Evolutionary conservation across 2,797 vertebrate genomes (phyloP).

Genomic region (Arvicola amphibius): DNA sequence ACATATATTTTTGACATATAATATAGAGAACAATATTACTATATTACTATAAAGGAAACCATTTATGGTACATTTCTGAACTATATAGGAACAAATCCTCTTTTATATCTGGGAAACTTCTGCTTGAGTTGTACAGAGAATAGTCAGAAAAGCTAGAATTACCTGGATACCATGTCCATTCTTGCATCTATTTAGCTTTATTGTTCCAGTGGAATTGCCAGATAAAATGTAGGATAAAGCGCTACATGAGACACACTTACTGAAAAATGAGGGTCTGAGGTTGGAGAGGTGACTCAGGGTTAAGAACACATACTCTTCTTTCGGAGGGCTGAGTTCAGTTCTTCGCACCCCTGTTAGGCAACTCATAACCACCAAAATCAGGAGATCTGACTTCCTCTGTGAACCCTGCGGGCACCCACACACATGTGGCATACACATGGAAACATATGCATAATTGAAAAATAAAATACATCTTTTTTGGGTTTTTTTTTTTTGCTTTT

Average conservation of each 20-base stretch:
- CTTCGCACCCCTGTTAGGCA: background rate
- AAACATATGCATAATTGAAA: background rate
- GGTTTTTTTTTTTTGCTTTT: too few relatives aligned
- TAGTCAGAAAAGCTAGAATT: constrained; percentile 40
- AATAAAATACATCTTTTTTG: background rate
- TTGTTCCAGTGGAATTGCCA: background rate
- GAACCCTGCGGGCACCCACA: background rate
- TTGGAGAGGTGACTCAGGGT: background rate
- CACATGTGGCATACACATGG: background rate
- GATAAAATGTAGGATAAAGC: constrained; percentile 17
- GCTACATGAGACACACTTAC: background rate
- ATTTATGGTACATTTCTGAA: constrained; percentile 8
- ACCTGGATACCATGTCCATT: background rate
- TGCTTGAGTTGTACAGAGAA: background rate
- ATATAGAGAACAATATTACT: constrained; percentile 24
- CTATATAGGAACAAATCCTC: constrained; percentile 26
- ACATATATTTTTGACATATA: background rate
- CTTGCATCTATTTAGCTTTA: background rate
- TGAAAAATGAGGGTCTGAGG: background rate
- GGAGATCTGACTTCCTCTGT: background rate
- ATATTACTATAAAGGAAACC: background rate
- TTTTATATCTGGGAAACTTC: background rate
- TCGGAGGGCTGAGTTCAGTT: background rate
- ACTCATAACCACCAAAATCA: background rate
- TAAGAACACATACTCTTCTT: background rate